Conservation (phyloP, 2,888 invertebrate genomes). For the Conus canariensis region DNA sequence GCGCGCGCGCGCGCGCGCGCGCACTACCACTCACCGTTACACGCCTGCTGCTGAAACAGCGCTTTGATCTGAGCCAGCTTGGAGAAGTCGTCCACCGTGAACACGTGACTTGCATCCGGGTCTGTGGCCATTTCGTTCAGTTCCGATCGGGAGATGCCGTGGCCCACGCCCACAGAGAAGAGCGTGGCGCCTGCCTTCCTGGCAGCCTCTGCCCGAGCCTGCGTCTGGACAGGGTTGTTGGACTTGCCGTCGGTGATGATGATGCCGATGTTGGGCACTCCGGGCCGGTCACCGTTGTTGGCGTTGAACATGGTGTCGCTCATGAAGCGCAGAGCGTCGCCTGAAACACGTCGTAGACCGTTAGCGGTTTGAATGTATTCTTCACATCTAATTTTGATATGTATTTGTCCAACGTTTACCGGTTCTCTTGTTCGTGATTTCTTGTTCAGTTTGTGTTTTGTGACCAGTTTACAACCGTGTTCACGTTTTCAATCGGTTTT, state of each 20-base stretch:
- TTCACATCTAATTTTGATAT: too few species aligned
- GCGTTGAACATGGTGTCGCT: conserved; percentile 47
- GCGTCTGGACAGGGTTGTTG: conserved; percentile 60
- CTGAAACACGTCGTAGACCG: neutral
- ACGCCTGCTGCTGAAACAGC: conserved; percentile 57
- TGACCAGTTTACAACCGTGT: too few species aligned
- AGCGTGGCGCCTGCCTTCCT: conserved; percentile 59
- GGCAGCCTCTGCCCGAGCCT: conserved; percentile 58
- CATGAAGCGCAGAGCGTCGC: conserved; percentile 60
- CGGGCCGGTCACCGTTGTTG: conserved; percentile 65
- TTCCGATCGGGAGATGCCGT: conserved; percentile 57
- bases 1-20: too few species aligned
- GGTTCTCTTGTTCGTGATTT: too few species aligned
- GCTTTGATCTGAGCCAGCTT: conserved; percentile 62
- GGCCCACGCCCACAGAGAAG: conserved; percentile 66
- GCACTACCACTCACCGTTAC: neutral
- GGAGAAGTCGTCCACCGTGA: conserved; percentile 63
- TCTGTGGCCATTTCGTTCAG: conserved; percentile 68
- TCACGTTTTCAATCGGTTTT: too few species aligned
- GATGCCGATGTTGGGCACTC: conserved; percentile 67
- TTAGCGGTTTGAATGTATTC: too few species aligned
- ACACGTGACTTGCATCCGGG: conserved; percentile 67
- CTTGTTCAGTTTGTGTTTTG: too few species aligned
- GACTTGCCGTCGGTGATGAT: conserved; percentile 68
- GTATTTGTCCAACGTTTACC: too few species aligned